Base-by-base conservation (phyloP, 2,888 invertebrate genomes). In the Linyphia triangularis region DNA sequence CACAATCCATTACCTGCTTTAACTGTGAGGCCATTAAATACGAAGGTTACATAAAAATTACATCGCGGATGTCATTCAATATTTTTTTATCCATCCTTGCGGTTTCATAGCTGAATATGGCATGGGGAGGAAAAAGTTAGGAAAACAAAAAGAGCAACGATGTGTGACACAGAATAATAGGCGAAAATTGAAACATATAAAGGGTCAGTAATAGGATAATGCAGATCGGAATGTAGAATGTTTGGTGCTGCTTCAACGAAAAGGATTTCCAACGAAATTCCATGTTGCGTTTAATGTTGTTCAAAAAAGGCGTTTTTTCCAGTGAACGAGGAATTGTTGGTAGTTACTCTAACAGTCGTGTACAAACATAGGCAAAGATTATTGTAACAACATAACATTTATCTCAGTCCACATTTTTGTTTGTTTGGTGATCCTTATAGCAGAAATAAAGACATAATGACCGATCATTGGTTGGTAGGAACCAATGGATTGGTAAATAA, bases 31-130 rank as follows among this genome's bases (percentile, higher is more conserved):
- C 57, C 57, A 73, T 73, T 73, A 57, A 30, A 5, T 73, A 7
- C 57, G 73, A 73, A 73, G 73, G 73, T 73, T 73, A 57, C 30
- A 57, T 1, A 73, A 30, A 67, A 67, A 61, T 43, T 51, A 26
- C 70, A 70, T 73, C 57, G 19, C 37, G n/a, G 59, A 26, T 22
- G 63, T 59, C 61, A 63, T 63, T 77, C 16, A 77, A 40, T 40
- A 40, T 40, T 37, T 9, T 26, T 77, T 77, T 37, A n/a, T 26
- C 63, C 77, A 43, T 37, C 33, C 59, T 63, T 77, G 61, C 61
- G 77, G 77, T 61, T 77, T 22, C 26, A 73, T 30, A 19, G 43
- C 22, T 33, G 59, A 59, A 59, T 19, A 51, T 9, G 26, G 33
- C 22, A 61, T 28, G 40, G 16, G 63, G 63, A 28, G 16, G 16